Percentiles rank a stretch among this genome's conserved stretches.
phyloP scores from a whole-genome alignment of 1,140 invertebrate genomes.

The Lutraria rhynchaena region DNA sequence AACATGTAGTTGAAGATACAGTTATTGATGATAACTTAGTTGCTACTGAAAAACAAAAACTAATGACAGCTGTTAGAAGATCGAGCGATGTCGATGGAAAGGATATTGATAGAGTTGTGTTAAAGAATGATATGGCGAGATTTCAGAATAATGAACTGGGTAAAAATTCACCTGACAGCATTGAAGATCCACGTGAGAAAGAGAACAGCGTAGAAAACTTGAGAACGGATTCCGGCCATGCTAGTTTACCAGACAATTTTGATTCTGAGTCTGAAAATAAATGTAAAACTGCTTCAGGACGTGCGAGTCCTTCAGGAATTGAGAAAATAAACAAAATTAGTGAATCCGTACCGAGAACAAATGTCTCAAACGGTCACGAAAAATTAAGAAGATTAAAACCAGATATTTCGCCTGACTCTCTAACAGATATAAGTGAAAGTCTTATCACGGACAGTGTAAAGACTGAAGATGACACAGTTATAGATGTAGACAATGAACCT shows the following conservation, averaged over 20 bases:
- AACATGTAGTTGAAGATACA: too few relatives aligned
- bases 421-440: conserved; percentile 55
- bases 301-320: neutral
- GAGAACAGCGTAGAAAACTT: neutral
- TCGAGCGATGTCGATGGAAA: neutral
- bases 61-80: neutral
- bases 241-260: conserved; percentile 14
- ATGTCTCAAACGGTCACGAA: neutral
- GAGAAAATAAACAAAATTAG: neutral
- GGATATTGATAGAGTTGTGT: too few relatives aligned
- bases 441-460: conserved; percentile 37
- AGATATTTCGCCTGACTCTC: conserved; percentile 39
- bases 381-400: conserved; percentile 2
- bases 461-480: conserved; percentile 18
- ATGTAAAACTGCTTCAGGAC: neutral
- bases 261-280: neutral
- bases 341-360: neutral
- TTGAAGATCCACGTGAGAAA: neutral
- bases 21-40: too few relatives aligned
- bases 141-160: neutral
- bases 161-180: neutral
- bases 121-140: neutral
- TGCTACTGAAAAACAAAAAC: neutral
- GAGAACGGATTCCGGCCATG: conserved; percentile 42
- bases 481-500: neutral